phyloP scores from a whole-genome alignment of 2,797 vertebrate species.

The Centroberyx gerrardi region DNA sequence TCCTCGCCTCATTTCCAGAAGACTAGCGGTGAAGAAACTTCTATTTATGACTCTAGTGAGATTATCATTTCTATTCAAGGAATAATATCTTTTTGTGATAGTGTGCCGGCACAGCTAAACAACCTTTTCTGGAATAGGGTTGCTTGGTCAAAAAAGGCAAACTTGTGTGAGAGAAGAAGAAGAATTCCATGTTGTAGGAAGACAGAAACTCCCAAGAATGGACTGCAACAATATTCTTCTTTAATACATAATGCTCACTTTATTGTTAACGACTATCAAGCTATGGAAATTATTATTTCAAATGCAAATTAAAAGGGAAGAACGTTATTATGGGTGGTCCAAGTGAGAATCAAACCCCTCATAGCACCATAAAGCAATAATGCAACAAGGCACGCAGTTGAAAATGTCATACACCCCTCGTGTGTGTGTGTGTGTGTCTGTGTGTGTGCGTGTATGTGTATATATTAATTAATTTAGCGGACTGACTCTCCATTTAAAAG shows the following conservation, averaged over 20 bases:
- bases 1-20: conserved; percentile 59
- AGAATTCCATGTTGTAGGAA: no score
- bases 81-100: conserved; percentile 11
- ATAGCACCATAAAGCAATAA: conserved; percentile 14
- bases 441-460: neutral
- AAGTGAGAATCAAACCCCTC: conserved; percentile 19
- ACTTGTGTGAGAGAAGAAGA: no score
- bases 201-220: no score
- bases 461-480: neutral
- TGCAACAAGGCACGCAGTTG: conserved; percentile 4
- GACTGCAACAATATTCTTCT: no score
- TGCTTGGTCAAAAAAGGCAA: no score
- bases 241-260: no score
- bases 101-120: no score
- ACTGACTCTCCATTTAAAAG: neutral
- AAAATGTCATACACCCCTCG: conserved; percentile 7
- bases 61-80: conserved; percentile 39
- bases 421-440: neutral
- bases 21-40: conserved; percentile 66
- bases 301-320: conserved; percentile 53
- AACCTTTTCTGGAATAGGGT: no score
- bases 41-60: conserved; percentile 34
- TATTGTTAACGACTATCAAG: no score
- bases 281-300: conserved; percentile 17
- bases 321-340: conserved; percentile 10